Percentiles rank a stretch among this genome's conserved stretches.
These are phyloP conservation scores for Jacana jacana DNA, from an alignment of 2,113 vertebrate species.

Conservation along the genomic window DNA sequence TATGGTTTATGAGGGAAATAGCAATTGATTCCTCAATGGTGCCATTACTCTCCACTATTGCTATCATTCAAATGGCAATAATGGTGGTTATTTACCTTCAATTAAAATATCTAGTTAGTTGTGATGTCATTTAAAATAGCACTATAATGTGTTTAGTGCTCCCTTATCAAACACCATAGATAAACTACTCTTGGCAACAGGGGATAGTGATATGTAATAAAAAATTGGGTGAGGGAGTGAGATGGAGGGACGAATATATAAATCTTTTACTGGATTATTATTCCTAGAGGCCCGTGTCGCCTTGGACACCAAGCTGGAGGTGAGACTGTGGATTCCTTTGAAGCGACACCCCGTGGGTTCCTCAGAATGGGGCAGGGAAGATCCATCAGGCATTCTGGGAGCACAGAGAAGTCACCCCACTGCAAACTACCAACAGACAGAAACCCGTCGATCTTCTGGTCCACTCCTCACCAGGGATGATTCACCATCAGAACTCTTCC, in stretches of 20 bases:
- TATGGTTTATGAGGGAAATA: constrained; percentile 67
- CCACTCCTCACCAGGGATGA: background rate
- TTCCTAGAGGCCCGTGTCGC: background rate
- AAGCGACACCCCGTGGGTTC: background rate
- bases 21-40: constrained; percentile 65
- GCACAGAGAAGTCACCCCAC: background rate
- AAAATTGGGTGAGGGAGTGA: background rate
- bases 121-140: constrained; percentile 70
- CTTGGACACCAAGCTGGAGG: background rate
- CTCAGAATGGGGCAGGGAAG: background rate
- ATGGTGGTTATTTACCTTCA: constrained; percentile 71
- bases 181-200: constrained; percentile 48
- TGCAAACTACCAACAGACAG: background rate
- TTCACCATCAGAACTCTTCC: background rate
- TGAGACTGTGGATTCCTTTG: background rate
- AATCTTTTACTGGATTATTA: background rate
- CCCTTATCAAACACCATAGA: constrained; percentile 59
- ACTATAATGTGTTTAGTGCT: constrained; percentile 60
- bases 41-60: constrained; percentile 62
- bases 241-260: background rate
- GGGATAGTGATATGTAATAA: constrained; percentile 42
- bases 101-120: constrained; percentile 72
- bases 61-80: constrained; percentile 70
- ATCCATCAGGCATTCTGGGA: background rate
- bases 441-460: background rate